Evolutionary conservation across 2,888 invertebrate genomes (phyloP), one percentile per base, ranked within the genome.

Genomic region (Aphrophora alni): DNA sequence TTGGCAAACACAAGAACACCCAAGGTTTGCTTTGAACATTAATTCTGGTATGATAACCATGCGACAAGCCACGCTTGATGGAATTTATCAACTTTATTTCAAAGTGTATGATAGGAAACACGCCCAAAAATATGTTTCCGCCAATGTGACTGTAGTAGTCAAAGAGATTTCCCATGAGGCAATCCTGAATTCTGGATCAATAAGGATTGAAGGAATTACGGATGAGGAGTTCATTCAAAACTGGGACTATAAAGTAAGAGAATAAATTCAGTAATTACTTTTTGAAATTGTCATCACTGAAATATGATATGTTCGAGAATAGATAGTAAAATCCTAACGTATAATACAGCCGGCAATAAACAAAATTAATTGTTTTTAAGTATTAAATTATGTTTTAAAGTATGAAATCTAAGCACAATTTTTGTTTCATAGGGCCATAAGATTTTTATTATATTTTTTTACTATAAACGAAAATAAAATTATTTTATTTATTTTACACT

Each of bases 121-220:
- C 87, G 97, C 97, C 0, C 97, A 98, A 88, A 95, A 95, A 0
- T 96, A 97, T 84, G 98, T 97, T 0, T 91, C 92, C 73, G 97
- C 98, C 0, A 93, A 93, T 33, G 98, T 99, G 0, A 93, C 93
- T 80, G 96, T 99, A 0, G 94, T 94, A 0, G 94, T 98, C 8
- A 95, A 95, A 84, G 93, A 94, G 84, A 94, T 99, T 44, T 95
- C 97, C 0, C 95, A 97, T 86, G 96, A 97, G 87, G 98, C 98
- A 0, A 97, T 99, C 0, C 92, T 92, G 81, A 97, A 95, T 87
- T 97, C 98, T 0, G 98, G 98, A 0, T 98, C 98, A 0, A 93
- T 98, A 76, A 91, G 98, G 21, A 93, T 97, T 85, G 88, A 91
- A 38, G 95, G 95, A 78, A 91, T 95, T 24, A 95, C 93, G 2